Evolutionary conservation across 1,140 invertebrate species (phyloP).

Genomic region (Zaprionus ghesquierei): DNA sequence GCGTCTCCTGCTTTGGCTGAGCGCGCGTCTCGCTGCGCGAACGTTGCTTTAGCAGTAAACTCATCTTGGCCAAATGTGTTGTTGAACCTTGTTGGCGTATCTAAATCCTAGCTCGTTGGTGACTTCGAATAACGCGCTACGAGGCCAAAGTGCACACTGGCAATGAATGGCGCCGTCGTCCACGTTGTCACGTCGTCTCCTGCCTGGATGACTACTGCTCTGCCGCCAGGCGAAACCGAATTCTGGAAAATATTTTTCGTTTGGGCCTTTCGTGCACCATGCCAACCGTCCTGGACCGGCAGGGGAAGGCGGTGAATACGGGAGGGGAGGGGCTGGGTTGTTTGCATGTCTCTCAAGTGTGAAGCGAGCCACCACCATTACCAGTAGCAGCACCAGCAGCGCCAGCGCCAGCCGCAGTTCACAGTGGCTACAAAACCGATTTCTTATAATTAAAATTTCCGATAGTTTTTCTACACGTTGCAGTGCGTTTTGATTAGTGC

Average conservation of each 20-base stretch:
- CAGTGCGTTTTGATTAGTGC: background rate
- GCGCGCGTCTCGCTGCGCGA: conserved; percentile 72
- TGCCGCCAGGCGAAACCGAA: conserved; percentile 5
- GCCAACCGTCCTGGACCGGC: conserved; percentile 51
- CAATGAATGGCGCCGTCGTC: conserved; percentile 9
- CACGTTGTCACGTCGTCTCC: conserved; percentile 1
- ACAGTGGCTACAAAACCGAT: conserved; percentile 31
- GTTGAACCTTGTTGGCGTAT: background rate
- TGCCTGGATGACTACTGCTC: background rate
- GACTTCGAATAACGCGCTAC: conserved; percentile 5
- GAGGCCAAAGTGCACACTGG: conserved; percentile 17
- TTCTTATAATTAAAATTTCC: background rate
- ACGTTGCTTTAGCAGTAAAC: conserved; percentile 63
- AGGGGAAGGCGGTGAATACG: background rate
- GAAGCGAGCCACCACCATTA: conserved; percentile 30
- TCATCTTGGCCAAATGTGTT: conserved; percentile 54
- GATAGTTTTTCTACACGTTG: background rate
- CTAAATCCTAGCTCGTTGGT: background rate
- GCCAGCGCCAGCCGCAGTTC: background rate
- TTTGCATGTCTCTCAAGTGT: conserved; percentile 52
- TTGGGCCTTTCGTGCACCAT: conserved; percentile 76
- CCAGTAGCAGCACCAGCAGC: background rate
- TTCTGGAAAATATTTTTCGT: conserved; percentile 71
- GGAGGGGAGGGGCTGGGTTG: conserved; percentile 19
- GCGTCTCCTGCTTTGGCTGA: conserved; percentile 33